A percentile compares a stretch with the other conserved stretches of the same genome.
These are phyloP conservation scores for Coecobrya sp. DNA, from an alignment of 2,888 invertebrate species.

Conservation along the genomic window DNA sequence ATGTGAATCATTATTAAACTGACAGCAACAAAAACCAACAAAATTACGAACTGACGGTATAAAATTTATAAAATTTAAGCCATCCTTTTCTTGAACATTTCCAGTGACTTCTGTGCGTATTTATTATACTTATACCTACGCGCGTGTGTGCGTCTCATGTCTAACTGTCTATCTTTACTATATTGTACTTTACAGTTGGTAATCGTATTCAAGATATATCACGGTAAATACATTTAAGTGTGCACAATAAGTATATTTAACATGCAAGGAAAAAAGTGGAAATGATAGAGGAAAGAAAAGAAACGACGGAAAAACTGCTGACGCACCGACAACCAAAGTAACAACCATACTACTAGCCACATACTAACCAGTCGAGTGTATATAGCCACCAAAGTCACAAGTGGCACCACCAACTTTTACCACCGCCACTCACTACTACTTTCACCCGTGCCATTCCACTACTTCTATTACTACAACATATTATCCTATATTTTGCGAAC, in stretches of 20 bases:
- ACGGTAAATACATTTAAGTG: background rate
- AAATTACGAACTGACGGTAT: background rate
- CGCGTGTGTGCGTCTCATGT: background rate
- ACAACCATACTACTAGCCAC: conserved; percentile 42
- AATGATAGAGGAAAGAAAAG: background rate
- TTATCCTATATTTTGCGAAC: conserved; percentile 50
- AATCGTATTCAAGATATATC: conserved; percentile 20
- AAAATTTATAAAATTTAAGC: background rate
- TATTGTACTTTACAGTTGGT: background rate
- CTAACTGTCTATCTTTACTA: background rate
- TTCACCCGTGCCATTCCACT: background rate
- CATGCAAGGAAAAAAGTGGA: conserved; percentile 11
- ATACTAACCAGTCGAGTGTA: conserved; percentile 51
- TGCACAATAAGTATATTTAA: background rate
- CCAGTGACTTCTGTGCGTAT: background rate
- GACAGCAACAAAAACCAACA: background rate
- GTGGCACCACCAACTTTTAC: conserved; percentile 77
- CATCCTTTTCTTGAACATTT: background rate
- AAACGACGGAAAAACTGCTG: conserved; percentile 71
- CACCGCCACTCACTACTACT: conserved; percentile 26
- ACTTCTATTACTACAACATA: conserved; percentile 28
- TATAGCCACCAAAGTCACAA: conserved; percentile 67
- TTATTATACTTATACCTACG: background rate
- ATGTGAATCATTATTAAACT: background rate
- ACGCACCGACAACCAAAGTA: conserved; percentile 71